These are phyloP conservation scores for Nesometra sesokonis DNA, from an alignment of 35 echinoderm and acorn worm genomes.

Conservation along the genomic window DNA sequence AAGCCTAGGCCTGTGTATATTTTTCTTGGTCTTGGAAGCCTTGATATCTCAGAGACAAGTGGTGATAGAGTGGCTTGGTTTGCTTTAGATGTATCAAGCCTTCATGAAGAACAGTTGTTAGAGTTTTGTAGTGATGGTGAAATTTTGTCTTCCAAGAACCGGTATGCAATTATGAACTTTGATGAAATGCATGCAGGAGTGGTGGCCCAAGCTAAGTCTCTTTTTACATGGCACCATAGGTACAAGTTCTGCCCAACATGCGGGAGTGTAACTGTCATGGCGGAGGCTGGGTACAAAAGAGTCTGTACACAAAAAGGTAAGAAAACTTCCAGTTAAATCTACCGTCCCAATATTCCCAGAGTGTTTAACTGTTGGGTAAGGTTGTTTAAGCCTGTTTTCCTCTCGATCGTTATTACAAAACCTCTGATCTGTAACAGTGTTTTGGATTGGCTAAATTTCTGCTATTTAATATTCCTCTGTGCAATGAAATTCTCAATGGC, in stretches of 20 bases:
- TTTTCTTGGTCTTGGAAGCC: constrained; percentile 49
- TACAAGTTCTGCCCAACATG: constrained; percentile 95
- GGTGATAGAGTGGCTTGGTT: constrained; percentile 45
- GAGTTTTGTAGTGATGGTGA: constrained; percentile 38
- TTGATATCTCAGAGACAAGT: neutral
- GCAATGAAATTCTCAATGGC: too few species aligned
- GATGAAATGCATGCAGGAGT: constrained; percentile 58
- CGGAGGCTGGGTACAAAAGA: constrained; percentile 87
- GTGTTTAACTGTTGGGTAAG: too few species aligned
- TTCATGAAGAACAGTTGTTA: constrained; percentile 31
- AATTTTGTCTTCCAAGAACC: constrained; percentile 26
- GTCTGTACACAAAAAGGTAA: constrained; percentile 67
- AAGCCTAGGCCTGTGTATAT: constrained; percentile 20
- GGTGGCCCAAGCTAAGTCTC: constrained; percentile 59
- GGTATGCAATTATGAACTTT: constrained; percentile 54
- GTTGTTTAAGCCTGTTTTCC: too few species aligned
- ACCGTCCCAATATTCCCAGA: too few species aligned
- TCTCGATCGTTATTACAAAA: too few species aligned
- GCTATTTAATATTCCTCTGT: too few species aligned
- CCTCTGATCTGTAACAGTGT: too few species aligned
- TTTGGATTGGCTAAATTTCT: too few species aligned
- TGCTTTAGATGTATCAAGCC: constrained; percentile 55
- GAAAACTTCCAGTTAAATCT: neutral
- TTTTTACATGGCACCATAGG: constrained; percentile 72
- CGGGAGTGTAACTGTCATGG: constrained; percentile 31